phyloP scores from a whole-genome alignment of 1,140 invertebrate species.

The Whitmania pigra region DNA sequence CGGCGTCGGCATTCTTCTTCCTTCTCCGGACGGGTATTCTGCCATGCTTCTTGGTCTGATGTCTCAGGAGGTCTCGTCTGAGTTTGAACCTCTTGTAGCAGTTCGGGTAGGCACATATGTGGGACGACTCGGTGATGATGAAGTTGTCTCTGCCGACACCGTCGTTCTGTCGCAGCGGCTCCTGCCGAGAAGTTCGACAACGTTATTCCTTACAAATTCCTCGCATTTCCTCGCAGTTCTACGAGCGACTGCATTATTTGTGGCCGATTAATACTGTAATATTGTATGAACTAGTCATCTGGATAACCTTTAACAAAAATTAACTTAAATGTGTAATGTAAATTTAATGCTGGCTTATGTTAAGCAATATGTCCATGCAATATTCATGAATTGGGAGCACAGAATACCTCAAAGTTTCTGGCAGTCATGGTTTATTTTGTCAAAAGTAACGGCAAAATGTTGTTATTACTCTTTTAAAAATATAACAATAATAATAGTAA shows the following conservation, averaged over 20 bases:
- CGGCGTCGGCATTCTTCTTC: neutral
- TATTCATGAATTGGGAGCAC: no score
- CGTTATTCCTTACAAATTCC: neutral
- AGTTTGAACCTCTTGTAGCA: slow-evolving; percentile 14
- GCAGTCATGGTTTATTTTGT: no score
- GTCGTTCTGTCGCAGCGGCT: neutral
- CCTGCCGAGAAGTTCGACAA: no score
- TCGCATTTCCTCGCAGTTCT: neutral
- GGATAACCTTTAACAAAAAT: neutral
- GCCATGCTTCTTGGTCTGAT: slow-evolving; percentile 19
- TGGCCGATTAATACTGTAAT: neutral
- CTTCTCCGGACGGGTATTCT: slow-evolving; percentile 7
- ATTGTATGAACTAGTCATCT: neutral
- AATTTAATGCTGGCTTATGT: neutral
- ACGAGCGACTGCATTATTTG: neutral
- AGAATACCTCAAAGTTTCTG: no score
- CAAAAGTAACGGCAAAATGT: no score
- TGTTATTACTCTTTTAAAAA: no score
- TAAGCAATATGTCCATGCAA: no score
- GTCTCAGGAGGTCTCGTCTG: slow-evolving; percentile 13
- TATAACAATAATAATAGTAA: no score
- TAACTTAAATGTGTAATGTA: neutral
- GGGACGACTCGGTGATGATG: slow-evolving; percentile 8
- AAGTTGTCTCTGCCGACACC: neutral
- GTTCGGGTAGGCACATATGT: slow-evolving; percentile 16